Base-by-base conservation (phyloP, 2,113 vertebrate species). In the Taurulus bubalis region DNA sequence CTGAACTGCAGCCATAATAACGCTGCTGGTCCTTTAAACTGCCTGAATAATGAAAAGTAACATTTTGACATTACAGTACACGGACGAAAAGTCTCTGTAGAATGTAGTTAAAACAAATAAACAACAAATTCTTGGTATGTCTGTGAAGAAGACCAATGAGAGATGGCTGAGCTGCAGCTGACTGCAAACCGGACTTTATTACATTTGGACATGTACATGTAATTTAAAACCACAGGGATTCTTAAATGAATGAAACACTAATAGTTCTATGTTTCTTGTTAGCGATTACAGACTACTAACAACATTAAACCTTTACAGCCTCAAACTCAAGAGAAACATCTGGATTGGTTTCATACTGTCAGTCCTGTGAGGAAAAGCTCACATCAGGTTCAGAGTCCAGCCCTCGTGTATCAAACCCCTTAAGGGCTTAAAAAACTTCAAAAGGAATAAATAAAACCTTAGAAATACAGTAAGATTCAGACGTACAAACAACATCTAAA, bases 141-240 rank as follows among this genome's bases (percentile, higher is more conserved):
- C 16, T 63, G 15, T 67, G 36, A 68, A 65, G 71, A 79, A 55
- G 28, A 77, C 45, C 8, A 28, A 8, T 49, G 32, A 45, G n/a
- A 70, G 63, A n/a, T 20, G 2, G 34, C 14, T 49, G 47, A 56
- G 49, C 34, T 67, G 40, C 1, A 24, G 73, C n/a, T 38, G 75
- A 59, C 73, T 36, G 30, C 49, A 80, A 74, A 83, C 15, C 62
- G 63, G 14, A 47, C 69, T 85, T 83, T 55, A 87, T 86, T 88
- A 26, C 16, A 14, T 53, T 66, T 84, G 14, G 66, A 80, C 72
- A 77, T 72, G 34, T 72, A 20, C 78, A 79, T 56, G 9, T 40
- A 59, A 70, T 1, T 71, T 77, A 80, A 53, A 66, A 74, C 71
- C 68, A 85, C 82, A 77, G 49, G n/a, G 36, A 79, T 16, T 73